Conservation (phyloP, 2,113 vertebrate species). For the Labeo rohita region DNA sequence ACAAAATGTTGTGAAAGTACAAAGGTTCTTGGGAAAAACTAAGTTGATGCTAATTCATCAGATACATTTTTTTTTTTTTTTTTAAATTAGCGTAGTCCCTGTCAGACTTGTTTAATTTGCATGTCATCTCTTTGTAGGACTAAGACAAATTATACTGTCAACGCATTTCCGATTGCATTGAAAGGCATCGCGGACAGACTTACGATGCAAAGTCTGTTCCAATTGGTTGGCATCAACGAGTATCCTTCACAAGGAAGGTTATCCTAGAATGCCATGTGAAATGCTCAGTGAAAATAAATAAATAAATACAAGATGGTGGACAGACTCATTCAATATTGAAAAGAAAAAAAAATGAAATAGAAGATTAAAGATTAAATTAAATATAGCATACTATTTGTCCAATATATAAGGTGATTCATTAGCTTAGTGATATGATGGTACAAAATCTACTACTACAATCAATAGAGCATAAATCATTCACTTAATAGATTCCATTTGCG, state of each 20-base stretch:
- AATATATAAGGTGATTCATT: no score
- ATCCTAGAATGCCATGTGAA: neutral
- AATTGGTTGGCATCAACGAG: neutral
- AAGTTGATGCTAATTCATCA: neutral
- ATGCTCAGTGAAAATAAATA: neutral
- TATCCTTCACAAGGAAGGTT: neutral
- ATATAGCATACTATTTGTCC: no score
- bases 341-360: no score
- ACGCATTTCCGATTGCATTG: neutral
- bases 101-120: neutral
- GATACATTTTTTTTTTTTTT: neutral
- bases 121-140: neutral
- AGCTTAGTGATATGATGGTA: no score
- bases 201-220: neutral
- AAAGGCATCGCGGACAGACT: neutral
- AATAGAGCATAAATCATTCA: no score
- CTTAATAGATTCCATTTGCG: neutral
- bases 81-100: neutral
- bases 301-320: neutral
- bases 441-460: no score
- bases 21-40: neutral
- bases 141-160: neutral
- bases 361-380: no score
- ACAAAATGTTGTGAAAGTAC: neutral
- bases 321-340: neutral